A percentile compares a stretch with the other conserved stretches of the same genome.
phyloP scores from a whole-genome alignment of 1,140 invertebrate species.

The Episyrphus balteatus region DNA sequence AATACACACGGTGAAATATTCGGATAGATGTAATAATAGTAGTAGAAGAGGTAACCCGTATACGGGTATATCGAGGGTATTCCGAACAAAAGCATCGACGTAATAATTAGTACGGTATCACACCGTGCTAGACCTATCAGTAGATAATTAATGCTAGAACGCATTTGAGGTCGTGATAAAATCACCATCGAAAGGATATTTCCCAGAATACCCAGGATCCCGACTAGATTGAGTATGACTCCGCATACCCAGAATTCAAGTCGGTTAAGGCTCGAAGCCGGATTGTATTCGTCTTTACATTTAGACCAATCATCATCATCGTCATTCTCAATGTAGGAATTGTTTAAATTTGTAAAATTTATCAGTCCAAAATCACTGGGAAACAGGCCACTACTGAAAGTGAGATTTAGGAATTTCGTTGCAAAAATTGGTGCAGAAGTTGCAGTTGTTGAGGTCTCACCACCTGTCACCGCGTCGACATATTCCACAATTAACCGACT shows the following conservation, averaged over 20 bases:
- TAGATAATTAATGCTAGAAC: conserved; percentile 87
- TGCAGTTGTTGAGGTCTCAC: too few species aligned
- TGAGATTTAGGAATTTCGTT: too few species aligned
- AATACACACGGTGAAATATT: conserved; percentile 72
- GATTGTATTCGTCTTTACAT: conserved; percentile 23
- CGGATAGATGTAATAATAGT: conserved; percentile 70
- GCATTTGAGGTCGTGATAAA: conserved; percentile 82
- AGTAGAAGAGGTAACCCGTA: conserved; percentile 59
- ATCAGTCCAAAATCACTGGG: too few species aligned
- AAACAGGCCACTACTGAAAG: too few species aligned
- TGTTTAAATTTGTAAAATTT: too few species aligned
- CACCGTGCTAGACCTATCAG: conserved; percentile 82
- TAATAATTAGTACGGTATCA: conserved; percentile 79
- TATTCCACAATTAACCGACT: too few species aligned
- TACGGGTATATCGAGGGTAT: conserved; percentile 74
- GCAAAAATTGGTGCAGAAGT: too few species aligned
- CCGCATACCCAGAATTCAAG: conserved; percentile 77
- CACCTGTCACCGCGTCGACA: too few species aligned
- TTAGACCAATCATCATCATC: too few species aligned
- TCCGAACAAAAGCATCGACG: conserved; percentile 77
- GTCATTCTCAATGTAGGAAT: too few species aligned
- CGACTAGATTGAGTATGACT: conserved; percentile 69
- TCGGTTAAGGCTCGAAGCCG: conserved; percentile 17
- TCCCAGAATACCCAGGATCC: conserved; percentile 74
- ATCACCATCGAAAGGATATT: conserved; percentile 86